Evolutionary conservation across 2,113 vertebrate species (phyloP).

Genomic region (Cnemophilus loriae): DNA sequence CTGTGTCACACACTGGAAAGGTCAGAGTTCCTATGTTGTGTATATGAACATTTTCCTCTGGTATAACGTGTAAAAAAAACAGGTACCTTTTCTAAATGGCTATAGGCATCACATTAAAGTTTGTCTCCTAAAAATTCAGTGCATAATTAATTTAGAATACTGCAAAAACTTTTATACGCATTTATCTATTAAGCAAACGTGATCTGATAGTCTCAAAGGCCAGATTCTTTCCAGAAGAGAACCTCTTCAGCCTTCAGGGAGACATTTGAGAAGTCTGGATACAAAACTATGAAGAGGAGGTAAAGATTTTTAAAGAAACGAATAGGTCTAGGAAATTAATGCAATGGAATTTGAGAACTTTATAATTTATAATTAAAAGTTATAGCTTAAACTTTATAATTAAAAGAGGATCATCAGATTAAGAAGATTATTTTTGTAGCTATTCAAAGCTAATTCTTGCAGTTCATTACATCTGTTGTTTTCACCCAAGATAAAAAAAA

Average conservation of each 20-base stretch:
- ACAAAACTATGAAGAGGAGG: background rate
- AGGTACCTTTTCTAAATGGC: background rate
- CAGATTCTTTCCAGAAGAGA: background rate
- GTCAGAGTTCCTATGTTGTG: rapidly evolving
- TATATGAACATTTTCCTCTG: background rate
- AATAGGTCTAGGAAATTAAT: background rate
- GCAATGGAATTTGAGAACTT: background rate
- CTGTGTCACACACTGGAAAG: background rate
- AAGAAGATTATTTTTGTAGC: background rate
- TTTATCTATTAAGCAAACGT: background rate
- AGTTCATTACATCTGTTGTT: background rate
- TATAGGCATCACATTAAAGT: background rate
- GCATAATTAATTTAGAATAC: background rate
- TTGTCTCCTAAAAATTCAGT: rapidly evolving
- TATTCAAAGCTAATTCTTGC: background rate
- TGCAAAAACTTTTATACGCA: background rate
- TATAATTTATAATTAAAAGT: background rate
- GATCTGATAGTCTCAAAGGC: background rate
- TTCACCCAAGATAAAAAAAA: background rate
- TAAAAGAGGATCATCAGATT: background rate
- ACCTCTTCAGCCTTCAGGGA: background rate
- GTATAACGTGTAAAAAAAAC: background rate
- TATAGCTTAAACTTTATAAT: background rate
- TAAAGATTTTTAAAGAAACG: background rate
- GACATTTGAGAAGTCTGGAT: background rate